A percentile compares a stretch with the other conserved stretches of the same genome.
phyloP scores from a whole-genome alignment of 2,888 invertebrate species.

The Lottia gigantea region DNA sequence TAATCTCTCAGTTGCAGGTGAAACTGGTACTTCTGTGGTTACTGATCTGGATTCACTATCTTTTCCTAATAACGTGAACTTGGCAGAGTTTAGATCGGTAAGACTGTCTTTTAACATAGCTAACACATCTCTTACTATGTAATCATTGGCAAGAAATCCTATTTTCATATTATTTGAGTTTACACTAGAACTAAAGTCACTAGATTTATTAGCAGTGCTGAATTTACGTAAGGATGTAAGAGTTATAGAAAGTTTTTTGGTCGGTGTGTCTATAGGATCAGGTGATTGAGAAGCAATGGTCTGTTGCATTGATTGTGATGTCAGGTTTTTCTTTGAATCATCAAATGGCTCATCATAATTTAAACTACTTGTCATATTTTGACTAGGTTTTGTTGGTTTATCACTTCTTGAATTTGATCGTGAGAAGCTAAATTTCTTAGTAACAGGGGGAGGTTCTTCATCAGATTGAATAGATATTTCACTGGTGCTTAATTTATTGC shows the following conservation, averaged over 20 bases:
- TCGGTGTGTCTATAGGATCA: not conserved
- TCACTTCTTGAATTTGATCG: slow-evolving; percentile 9
- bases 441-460: slow-evolving; percentile 23
- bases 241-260: not conserved
- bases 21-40: slow-evolving; percentile 25
- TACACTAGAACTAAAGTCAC: slow-evolving; percentile 11
- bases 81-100: slow-evolving; percentile 50
- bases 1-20: slow-evolving; percentile 42
- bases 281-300: not conserved
- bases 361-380: slow-evolving; percentile 20
- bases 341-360: slow-evolving; percentile 49
- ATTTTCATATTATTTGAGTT: slow-evolving; percentile 27
- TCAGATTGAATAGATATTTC: slow-evolving; percentile 35
- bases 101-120: slow-evolving; percentile 57
- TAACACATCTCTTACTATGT: slow-evolving; percentile 58
- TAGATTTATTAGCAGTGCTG: not conserved
- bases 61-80: slow-evolving; percentile 46
- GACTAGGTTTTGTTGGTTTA: slow-evolving; percentile 14
- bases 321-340: slow-evolving; percentile 4
- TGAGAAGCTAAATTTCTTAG: slow-evolving; percentile 8
- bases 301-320: slow-evolving; percentile 5
- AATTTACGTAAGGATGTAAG: not conserved
- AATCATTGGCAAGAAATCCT: slow-evolving; percentile 59
- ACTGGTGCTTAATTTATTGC: slow-evolving; percentile 29
- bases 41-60: slow-evolving; percentile 28